Evolutionary conservation across 2,797 vertebrate species (phyloP).

Genomic region (Sebastes minor): DNA sequence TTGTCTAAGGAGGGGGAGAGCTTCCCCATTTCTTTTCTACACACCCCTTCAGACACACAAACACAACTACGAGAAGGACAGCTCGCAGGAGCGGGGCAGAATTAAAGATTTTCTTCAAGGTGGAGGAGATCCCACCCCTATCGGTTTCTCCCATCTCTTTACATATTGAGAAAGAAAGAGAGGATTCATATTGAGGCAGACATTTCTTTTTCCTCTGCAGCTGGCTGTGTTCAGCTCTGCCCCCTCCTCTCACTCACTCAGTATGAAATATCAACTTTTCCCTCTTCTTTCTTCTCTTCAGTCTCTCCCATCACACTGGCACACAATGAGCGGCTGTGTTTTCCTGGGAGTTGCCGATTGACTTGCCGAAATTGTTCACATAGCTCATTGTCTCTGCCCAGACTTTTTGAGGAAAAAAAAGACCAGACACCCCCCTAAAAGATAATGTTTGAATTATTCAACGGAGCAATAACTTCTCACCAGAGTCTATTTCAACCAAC

Average conservation of each 20-base stretch:
- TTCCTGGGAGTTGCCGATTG: conserved; percentile 70
- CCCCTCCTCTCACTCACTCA: conserved; percentile 36
- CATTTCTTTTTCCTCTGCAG: conserved; percentile 25
- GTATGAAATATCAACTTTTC: conserved; percentile 72
- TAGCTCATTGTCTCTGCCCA: conserved; percentile 73
- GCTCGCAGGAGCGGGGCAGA: conserved; percentile 2
- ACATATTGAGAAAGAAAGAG: conserved; percentile 3
- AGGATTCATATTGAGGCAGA: neutral
- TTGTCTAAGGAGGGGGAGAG: conserved; percentile 76
- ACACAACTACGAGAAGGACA: conserved; percentile 32
- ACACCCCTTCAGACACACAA: conserved; percentile 44
- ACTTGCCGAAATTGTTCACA: conserved; percentile 71
- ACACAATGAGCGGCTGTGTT: conserved; percentile 73
- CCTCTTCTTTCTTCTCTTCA: conserved; percentile 45
- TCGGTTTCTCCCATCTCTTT: neutral
- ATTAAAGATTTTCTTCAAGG: conserved; percentile 39
- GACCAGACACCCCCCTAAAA: conserved; percentile 32
- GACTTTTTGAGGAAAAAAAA: conserved; percentile 36
- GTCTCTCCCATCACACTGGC: conserved; percentile 52
- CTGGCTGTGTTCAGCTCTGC: conserved; percentile 29
- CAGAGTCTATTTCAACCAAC: conserved; percentile 30
- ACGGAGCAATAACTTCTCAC: conserved; percentile 40
- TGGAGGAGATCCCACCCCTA: conserved; percentile 19
- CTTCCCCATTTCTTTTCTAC: conserved; percentile 57
- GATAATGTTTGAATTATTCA: conserved; percentile 66